Base-by-base conservation (phyloP, 2,888 invertebrate genomes). In the Cryptocephalus primarius region DNA sequence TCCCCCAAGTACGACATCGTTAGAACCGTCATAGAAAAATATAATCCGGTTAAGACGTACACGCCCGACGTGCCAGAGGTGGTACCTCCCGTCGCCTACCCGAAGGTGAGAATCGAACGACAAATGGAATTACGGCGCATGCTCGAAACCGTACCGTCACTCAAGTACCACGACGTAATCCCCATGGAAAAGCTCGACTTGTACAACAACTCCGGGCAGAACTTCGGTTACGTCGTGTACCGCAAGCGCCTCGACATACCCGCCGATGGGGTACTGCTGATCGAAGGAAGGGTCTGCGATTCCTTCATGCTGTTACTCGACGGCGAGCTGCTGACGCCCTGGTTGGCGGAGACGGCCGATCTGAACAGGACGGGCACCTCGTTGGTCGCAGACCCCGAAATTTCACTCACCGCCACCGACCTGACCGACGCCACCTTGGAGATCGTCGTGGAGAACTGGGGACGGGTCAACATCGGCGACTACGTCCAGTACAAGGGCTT, bases 1-100 rank as follows among this genome's bases (percentile, higher is more conserved):
- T 92, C 92, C 0, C 73, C 77, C 0, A 94, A 94, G 70, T 95
- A 88, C 66, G 75, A 74, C 50, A 76, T 74, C 3, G 76, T 89
- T 44, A 77, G 83, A 56, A 71, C 81, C n/a, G 69, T 80, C 12
- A 55, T 66, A 32, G 50, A 43, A 9, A 57, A 63, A 48, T 65
- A 71, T 47, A 67, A 66, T 48, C 51, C 54, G 34, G 52, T 67
- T 6, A 49, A 58, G 50, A 65, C 65, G 4, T 57, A 52, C 41
- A 52, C 61, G 34, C 72, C 73, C 13, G 53, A 57, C 9, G 52
- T 62, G 33, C 72, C 72, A 3, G 46, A 50, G 13, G 53, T 65
- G 45, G 59, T 54, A 2, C 46, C 50, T 44, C 64, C 68, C 50
- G 51, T 56, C 9, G 64, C 64, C 2, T 73, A 72, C 54, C 58